Percentiles rank a stretch among this genome's conserved stretches.
Conservation (phyloP, 2,797 vertebrate species). For the Hoplostethus atlanticus region DNA sequence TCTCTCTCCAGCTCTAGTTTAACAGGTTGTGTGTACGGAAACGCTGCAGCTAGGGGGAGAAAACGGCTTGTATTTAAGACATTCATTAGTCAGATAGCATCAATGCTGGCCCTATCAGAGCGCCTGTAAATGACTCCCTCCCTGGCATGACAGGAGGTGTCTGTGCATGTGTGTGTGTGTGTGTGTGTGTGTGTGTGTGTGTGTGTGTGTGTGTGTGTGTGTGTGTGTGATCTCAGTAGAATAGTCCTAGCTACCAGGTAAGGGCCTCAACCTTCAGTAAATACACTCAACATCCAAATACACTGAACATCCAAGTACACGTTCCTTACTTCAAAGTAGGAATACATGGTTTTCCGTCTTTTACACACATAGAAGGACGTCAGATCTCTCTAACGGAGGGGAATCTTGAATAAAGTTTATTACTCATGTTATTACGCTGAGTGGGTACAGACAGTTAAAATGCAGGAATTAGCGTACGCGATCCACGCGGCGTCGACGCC, state of each 20-base stretch:
- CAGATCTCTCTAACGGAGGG: background rate
- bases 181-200: conserved; percentile 4
- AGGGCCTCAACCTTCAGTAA: background rate
- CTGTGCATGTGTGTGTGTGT: conserved; percentile 1
- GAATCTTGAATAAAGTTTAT: background rate
- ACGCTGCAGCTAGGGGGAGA: conserved; percentile 39
- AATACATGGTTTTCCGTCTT: background rate
- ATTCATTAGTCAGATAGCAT: conserved; percentile 66
- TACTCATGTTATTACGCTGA: background rate
- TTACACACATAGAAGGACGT: background rate
- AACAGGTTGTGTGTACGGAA: conserved; percentile 8
- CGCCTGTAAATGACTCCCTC: conserved; percentile 41
- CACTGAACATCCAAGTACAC: background rate
- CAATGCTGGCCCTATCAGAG: conserved; percentile 34
- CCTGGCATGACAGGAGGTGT: conserved; percentile 5
- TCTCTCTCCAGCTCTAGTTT: background rate
- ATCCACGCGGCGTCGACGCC: background rate
- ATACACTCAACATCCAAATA: background rate
- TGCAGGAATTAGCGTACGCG: conserved; percentile 1
- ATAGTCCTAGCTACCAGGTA: conserved; percentile 1
- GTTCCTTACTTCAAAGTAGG: background rate
- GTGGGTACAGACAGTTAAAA: too few species aligned
- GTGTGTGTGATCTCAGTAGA: conserved; percentile 12
- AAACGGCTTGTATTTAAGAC: conserved; percentile 35
- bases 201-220: background rate